Base-by-base conservation (phyloP, 2,113 vertebrate species). In the Menura novaehollandiae region DNA sequence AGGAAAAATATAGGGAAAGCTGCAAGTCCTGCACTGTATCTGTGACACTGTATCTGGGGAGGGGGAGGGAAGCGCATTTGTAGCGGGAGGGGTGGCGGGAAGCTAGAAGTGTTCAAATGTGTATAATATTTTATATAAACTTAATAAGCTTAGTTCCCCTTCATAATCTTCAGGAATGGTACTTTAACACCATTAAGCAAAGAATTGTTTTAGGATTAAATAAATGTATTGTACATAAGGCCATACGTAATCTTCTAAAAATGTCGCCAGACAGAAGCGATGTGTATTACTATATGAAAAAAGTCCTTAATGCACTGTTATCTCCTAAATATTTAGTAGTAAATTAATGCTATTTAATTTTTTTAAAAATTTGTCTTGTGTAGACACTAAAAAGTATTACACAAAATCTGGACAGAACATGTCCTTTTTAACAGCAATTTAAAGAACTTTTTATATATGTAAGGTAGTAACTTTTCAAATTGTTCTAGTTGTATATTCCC, bases 281-380 rank as follows among this genome's bases (percentile, higher is more conserved):
- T 98, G 96, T 88, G 98, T 98, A 97, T 98, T 98, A 98, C 98
- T 97, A 98, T 98, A 97, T 97, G 96, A 95, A 96, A 97, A 93
- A 97, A 98, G 97, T 98, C 96, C 98, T 98, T 98, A 98, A 98
- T 99, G 98, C 99, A 99, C 98, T 99, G 98, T 98, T 98, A 98
- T 99, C 98, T 97, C 98, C 97, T 98, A 98, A 97, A 98, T 99
- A 99, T 98, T 98, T 98, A 98, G 98, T 98, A 97, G 97, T 99
- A 98, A 99, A 98, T 98, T 98, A 98, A 98, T 98, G 97, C 98
- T 98, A 99, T 99, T 99, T 99, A 98, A 99, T 98, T 98, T 99
- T 98, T 99, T 99, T 96, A 96, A 98, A 98, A 97, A 97, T 97
- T 97, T 98, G 98, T 99, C 98, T 98, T 97, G 97, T 98, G 98